A percentile compares a stretch with the other conserved stretches of the same genome.
Conservation (phyloP, 2,113 vertebrate species). For the Otis tarda region DNA sequence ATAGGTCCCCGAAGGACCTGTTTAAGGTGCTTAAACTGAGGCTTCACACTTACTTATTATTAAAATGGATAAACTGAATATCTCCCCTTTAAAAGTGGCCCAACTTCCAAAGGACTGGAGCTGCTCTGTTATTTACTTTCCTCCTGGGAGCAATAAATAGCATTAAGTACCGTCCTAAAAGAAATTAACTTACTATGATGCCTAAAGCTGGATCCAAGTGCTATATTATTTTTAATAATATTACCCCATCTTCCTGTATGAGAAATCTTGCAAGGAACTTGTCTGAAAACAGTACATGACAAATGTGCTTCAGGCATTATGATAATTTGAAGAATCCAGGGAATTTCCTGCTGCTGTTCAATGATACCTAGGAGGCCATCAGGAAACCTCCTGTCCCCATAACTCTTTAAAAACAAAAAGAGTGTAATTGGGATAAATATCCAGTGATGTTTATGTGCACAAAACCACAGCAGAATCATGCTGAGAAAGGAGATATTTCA, state of each 20-base stretch:
- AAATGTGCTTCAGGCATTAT: neutral
- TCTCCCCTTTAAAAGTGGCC: neutral
- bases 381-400: neutral
- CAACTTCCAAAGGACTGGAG: neutral
- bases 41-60: neutral
- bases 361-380: neutral
- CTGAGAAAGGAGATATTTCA: neutral
- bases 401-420: neutral
- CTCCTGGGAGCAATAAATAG: neutral
- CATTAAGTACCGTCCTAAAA: neutral
- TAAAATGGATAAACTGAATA: neutral
- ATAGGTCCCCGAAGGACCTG: neutral
- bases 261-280: neutral
- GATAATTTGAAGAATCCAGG: neutral
- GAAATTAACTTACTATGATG: neutral
- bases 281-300: neutral
- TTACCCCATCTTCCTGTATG: neutral
- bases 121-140: neutral
- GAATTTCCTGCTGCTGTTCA: neutral
- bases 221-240: neutral
- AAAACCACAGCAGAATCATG: neutral
- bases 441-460: neutral
- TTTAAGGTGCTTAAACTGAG: neutral
- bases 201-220: neutral
- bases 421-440: neutral